A percentile compares a stretch with the other conserved stretches of the same genome.
phyloP scores from a whole-genome alignment of 2,797 vertebrate species.

The Hoplostethus mediterraneus region DNA sequence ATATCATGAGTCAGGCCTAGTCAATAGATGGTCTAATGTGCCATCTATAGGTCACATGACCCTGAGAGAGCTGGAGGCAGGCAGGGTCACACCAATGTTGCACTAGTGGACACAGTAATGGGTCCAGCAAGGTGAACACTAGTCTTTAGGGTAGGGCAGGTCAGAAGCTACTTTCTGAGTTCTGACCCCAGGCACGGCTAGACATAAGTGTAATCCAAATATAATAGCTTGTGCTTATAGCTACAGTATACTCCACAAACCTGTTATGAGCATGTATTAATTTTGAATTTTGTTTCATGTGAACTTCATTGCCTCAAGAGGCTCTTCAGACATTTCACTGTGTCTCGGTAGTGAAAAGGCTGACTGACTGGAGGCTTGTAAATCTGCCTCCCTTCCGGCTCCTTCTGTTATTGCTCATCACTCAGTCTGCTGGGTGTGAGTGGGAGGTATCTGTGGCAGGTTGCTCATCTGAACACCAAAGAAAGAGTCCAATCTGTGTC shows the following conservation, averaged over 20 bases:
- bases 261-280: background rate
- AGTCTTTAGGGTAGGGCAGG: background rate
- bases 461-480: background rate
- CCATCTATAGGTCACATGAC: too few species aligned
- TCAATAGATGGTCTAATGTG: too few species aligned
- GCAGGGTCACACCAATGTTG: too few species aligned
- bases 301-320: background rate
- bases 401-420: conserved; percentile 15
- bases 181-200: background rate
- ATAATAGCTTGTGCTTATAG: background rate
- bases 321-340: too few species aligned
- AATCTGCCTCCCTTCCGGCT: background rate
- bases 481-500: background rate
- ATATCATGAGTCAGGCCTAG: too few species aligned
- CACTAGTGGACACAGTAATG: too few species aligned
- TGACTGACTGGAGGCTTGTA: conserved; percentile 2
- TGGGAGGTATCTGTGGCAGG: conserved; percentile 8
- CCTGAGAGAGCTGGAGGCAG: too few species aligned
- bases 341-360: background rate
- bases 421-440: background rate
- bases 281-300: background rate
- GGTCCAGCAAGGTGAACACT: background rate
- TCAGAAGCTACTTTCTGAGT: background rate
- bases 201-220: background rate
- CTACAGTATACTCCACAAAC: background rate